Base-by-base conservation (phyloP, 2,797 vertebrate species). In the Zenarchopterus dispar region DNA sequence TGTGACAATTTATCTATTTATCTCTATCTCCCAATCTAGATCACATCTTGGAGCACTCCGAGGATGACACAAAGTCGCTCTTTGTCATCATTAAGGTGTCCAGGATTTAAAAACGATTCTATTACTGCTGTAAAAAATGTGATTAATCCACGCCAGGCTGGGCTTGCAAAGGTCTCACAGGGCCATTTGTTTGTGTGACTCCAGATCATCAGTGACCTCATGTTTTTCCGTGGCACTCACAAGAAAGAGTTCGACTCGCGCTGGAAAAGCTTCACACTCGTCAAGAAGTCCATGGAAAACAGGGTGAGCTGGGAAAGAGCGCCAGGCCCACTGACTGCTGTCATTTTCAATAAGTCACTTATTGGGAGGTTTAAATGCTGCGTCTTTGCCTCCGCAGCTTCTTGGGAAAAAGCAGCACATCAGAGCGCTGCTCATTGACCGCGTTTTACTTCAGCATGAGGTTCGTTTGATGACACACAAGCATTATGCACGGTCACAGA, bases 201-300 rank as follows among this genome's bases (percentile, higher is more conserved):
- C 2, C 93, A 98, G 97, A 97, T 98, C 80, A 95, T 98, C 84
- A 94, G 93, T 82, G 96, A 97, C 79, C 92, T 99, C 85, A 92
- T 99, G 86, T 96, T 98, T 60, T 99, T 98, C 85, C 96, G 94
- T 75, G 97, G 97, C 41, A 97, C 94, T 80, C 96, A 98, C 88
- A 98, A 97, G 78, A 95, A 96, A 62, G 97, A 99, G 84, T 99
- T 99, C 90, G 97, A 99, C 78, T 97, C 96, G 2, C 94, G 96
- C 23, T 99, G 97, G 97, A 99, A 98, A 79, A 99, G 97, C 90
- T 98, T 98, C 92, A 96, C 95, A 54, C 89, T 98, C 28, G 96
- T 98, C 81, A 98, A 99, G 88, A 99, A 98, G 89, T 98, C 97
- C 11, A 98, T 98, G 96, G 97, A 99, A 89, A 97, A 99, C 88